Conservation (phyloP, 1,140 invertebrate genomes). For the Neuroterus valhalla region DNA sequence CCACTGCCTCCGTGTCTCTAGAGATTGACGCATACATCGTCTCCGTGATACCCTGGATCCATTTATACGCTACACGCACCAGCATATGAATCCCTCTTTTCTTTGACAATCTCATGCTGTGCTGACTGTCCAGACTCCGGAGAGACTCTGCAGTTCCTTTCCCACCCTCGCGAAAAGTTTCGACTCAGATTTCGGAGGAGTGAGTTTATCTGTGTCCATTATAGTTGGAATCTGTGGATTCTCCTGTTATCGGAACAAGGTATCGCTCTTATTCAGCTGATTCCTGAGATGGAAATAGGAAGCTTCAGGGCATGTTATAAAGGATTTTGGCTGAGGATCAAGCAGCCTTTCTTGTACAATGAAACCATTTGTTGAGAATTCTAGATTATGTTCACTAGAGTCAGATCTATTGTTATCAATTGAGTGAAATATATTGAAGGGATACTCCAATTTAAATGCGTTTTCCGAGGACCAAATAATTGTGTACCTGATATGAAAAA, state of each 20-base stretch:
- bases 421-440: too few species aligned
- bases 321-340: too few species aligned
- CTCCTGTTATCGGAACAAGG: slow-evolving; percentile 30
- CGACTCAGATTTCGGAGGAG: neutral
- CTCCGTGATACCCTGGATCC: neutral
- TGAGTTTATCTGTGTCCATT: slow-evolving; percentile 15
- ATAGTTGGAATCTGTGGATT: neutral
- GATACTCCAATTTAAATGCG: too few species aligned
- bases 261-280: slow-evolving; percentile 36
- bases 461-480: too few species aligned
- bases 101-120: neutral
- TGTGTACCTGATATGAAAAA: too few species aligned
- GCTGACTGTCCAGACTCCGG: slow-evolving; percentile 6
- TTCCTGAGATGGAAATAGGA: slow-evolving; percentile 27
- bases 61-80: neutral
- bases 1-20: slow-evolving; percentile 27
- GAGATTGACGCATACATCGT: slow-evolving; percentile 31
- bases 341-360: too few species aligned
- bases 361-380: too few species aligned
- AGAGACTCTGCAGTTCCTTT: neutral
- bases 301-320: slow-evolving; percentile 29
- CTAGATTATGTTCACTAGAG: too few species aligned
- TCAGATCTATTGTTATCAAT: too few species aligned
- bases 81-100: neutral
- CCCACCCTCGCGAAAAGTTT: slow-evolving; percentile 10